Evolutionary conservation across 1,140 invertebrate genomes (phyloP).

Genomic region (Drosophila willistoni): DNA sequence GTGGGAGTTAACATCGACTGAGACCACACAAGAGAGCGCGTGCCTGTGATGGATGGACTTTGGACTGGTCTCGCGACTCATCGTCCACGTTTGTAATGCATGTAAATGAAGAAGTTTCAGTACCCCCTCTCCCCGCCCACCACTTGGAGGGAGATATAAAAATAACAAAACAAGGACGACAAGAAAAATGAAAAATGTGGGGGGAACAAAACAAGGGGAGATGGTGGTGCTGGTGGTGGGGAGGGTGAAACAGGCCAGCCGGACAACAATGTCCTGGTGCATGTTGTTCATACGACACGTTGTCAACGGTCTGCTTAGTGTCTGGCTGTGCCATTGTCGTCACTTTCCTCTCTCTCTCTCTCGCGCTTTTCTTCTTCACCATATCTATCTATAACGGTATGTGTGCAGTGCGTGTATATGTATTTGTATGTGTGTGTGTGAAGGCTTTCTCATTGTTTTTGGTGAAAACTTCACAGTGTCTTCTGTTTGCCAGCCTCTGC

Average conservation of each 20-base stretch:
- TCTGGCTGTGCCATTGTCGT: slow-evolving; percentile 21
- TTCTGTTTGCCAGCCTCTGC: slow-evolving; percentile 8
- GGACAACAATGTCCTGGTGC: slow-evolving; percentile 19
- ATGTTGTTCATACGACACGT: slow-evolving; percentile 24
- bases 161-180: neutral
- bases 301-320: slow-evolving; percentile 23
- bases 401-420: neutral
- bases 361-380: too few species aligned
- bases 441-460: neutral
- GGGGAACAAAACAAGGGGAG: neutral
- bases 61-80: slow-evolving; percentile 5
- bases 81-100: slow-evolving; percentile 15
- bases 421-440: slow-evolving; percentile 15
- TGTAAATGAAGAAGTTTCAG: slow-evolving; percentile 16
- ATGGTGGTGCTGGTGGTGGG: too few species aligned
- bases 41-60: slow-evolving; percentile 17
- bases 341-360: too few species aligned
- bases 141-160: neutral
- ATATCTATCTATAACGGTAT: too few species aligned
- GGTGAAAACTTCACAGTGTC: neutral
- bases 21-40: slow-evolving; percentile 1
- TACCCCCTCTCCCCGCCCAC: neutral
- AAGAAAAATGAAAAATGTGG: neutral
- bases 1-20: neutral
- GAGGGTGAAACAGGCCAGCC: neutral